phyloP scores from a whole-genome alignment of 1,140 invertebrate genomes.

The Nymphalis io region DNA sequence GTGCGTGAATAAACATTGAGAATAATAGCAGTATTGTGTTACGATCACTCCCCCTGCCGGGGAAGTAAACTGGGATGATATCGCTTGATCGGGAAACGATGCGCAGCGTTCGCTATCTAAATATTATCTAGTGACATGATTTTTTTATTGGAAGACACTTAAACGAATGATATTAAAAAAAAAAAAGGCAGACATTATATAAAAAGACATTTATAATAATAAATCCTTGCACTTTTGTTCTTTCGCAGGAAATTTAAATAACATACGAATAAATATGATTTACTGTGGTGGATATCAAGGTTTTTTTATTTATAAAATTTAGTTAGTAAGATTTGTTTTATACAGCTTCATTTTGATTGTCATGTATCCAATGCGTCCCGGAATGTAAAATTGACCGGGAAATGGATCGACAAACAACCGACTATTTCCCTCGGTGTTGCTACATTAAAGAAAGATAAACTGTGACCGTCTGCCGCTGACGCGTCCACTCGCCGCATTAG shows the following conservation, averaged over 20 bases:
- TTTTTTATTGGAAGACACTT: conserved; percentile 2
- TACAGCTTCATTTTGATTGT: no score
- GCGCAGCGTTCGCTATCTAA: conserved; percentile 9
- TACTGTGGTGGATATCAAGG: no score
- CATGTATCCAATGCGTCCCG: no score
- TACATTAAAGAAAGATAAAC: conserved; percentile 74
- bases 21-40: conserved; percentile 72
- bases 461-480: conserved; percentile 68
- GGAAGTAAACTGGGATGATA: conserved; percentile 11
- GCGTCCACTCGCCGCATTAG: conserved; percentile 71
- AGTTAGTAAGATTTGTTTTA: no score
- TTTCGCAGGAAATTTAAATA: no score
- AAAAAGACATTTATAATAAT: no score
- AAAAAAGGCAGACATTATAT: no score
- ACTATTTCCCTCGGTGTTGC: conserved; percentile 66
- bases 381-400: conserved; percentile 33
- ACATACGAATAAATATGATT: no score
- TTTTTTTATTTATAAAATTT: no score
- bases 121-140: conserved; percentile 16
- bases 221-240: no score
- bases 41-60: conserved; percentile 43
- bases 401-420: conserved; percentile 69
- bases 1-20: conserved; percentile 77
- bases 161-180: background rate
- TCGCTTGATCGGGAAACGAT: conserved; percentile 49